Evolutionary conservation across 2,888 invertebrate species (phyloP).

Genomic region (Lagria hirta): DNA sequence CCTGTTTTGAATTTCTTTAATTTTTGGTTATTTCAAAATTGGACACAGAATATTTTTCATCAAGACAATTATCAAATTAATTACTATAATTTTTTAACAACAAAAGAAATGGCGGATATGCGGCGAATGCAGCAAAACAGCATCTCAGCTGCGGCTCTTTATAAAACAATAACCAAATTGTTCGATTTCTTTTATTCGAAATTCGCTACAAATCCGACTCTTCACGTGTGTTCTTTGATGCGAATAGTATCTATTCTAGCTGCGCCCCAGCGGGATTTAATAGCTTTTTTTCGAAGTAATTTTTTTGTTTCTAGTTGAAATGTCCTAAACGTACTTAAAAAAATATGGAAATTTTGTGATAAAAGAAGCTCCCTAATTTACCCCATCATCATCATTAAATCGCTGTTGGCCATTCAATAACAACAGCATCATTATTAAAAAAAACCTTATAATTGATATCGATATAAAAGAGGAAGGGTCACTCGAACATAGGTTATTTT

Average conservation of each 20-base stretch:
- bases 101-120: slow-evolving; percentile 23
- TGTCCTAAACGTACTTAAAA: no score
- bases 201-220: slow-evolving; percentile 25
- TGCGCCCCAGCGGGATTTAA: no score
- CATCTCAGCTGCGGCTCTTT: slow-evolving; percentile 17
- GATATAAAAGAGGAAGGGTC: slow-evolving; percentile 30
- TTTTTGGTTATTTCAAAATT: no score
- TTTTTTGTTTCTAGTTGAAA: no score
- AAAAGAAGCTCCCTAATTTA: no score
- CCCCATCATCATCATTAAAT: slow-evolving; percentile 7
- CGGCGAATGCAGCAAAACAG: slow-evolving; percentile 17
- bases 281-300: no score
- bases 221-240: slow-evolving; percentile 27
- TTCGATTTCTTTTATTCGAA: slow-evolving; percentile 24
- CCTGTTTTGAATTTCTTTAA: no score
- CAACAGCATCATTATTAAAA: slow-evolving; percentile 22
- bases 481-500: slow-evolving; percentile 31
- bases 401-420: slow-evolving; percentile 29
- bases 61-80: no score
- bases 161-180: slow-evolving; percentile 25
- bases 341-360: no score
- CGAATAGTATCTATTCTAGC: slow-evolving; percentile 18
- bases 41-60: no score
- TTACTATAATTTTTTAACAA: no score
- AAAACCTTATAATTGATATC: slow-evolving; percentile 31